phyloP scores from a whole-genome alignment of 2,797 vertebrate genomes.

The Myripristis murdjan region DNA sequence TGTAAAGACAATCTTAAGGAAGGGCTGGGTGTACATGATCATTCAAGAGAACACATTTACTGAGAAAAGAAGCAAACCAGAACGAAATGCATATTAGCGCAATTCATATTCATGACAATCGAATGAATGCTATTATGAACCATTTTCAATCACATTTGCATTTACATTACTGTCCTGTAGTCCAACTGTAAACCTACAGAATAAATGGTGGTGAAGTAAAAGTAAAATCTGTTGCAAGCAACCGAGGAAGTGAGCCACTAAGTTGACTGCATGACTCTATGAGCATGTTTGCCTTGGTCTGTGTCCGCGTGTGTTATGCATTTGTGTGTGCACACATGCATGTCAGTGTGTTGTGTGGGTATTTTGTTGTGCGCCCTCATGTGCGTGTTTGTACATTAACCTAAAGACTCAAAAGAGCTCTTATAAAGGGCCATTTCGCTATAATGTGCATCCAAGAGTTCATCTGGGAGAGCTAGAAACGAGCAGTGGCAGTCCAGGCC shows the following conservation, averaged over 20 bases:
- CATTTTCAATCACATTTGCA: conserved; percentile 79
- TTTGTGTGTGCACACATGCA: neutral
- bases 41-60: conserved; percentile 49
- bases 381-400: conserved; percentile 27
- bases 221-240: conserved; percentile 28
- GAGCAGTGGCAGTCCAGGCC: conserved; percentile 53
- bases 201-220: conserved; percentile 31
- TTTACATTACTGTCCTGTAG: conserved; percentile 72
- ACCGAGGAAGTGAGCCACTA: neutral
- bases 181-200: conserved; percentile 36
- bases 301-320: neutral
- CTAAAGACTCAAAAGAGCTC: conserved; percentile 42
- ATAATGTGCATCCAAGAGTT: conserved; percentile 60
- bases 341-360: neutral
- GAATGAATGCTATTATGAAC: conserved; percentile 71
- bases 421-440: conserved; percentile 33
- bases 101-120: conserved; percentile 76
- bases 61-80: conserved; percentile 62
- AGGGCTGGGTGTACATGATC: conserved; percentile 55
- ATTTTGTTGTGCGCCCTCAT: conserved; percentile 8
- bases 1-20: conserved; percentile 73
- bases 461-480: conserved; percentile 54
- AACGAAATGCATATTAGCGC: conserved; percentile 72
- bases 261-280: conserved; percentile 6
- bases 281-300: neutral